phyloP scores from a whole-genome alignment of 2,888 invertebrate genomes.

The Eupithecia inturbata region DNA sequence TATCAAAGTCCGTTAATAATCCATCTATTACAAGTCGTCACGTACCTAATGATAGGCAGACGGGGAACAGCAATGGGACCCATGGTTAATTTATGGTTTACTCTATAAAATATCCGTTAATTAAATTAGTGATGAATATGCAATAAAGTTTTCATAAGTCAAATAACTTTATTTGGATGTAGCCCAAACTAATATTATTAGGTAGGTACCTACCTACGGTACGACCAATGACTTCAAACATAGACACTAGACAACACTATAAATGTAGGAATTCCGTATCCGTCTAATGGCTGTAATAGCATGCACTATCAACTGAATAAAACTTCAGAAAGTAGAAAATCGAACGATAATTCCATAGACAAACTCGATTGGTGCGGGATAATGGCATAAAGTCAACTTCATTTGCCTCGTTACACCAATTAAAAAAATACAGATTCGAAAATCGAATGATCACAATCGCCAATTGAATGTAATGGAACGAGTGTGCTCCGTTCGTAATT shows the following conservation, averaged over 20 bases:
- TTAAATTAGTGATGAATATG: too few relatives aligned
- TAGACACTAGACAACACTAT: neutral
- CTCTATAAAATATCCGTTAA: too few relatives aligned
- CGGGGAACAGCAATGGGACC: too few relatives aligned
- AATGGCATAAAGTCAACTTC: constrained; percentile 35
- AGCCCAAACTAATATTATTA: neutral
- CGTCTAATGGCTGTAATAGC: neutral
- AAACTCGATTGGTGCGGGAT: constrained; percentile 28
- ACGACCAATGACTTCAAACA: neutral
- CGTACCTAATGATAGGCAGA: too few relatives aligned
- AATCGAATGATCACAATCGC: constrained; percentile 48
- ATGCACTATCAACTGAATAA: neutral
- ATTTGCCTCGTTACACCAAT: constrained; percentile 40
- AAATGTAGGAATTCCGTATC: neutral
- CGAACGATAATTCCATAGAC: constrained; percentile 25
- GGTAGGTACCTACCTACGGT: neutral
- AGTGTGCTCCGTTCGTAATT: constrained; percentile 50
- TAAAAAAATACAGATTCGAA: constrained; percentile 45
- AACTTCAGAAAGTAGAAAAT: constrained; percentile 14
- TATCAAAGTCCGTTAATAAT: too few relatives aligned
- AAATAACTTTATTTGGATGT: neutral
- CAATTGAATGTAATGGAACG: constrained; percentile 51
- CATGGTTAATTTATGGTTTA: too few relatives aligned
- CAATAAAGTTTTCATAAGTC: neutral
- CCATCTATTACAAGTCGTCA: too few relatives aligned